Base-by-base conservation (phyloP, 2,888 invertebrate species). In the Xylota segnis region DNA sequence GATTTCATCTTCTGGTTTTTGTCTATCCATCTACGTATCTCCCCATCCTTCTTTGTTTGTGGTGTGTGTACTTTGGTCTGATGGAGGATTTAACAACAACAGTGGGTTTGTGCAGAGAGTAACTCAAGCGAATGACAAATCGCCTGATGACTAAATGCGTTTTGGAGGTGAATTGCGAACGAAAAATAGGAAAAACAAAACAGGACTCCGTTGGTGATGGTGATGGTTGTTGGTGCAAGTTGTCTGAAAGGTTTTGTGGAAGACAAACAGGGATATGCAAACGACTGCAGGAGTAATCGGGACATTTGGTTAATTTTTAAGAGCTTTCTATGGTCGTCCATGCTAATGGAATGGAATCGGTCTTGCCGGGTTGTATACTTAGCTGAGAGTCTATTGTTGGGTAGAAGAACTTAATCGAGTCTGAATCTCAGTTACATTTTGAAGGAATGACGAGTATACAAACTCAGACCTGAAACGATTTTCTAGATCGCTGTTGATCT, bases 91-190 rank as follows among this genome's bases (percentile, higher is more conserved):
- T 14, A 59, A 29, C 68, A 59, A 29, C 68, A 27, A 77, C 68
- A 59, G 59, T 68, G 59, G 58, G 29, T 0, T 58, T 23, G n/a
- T 34, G 47, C 61, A 27, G 9, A 27, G 9, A 65, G 54, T 37
- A 63, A 78, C 29, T 78, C 47, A 61, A 61, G 77, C 70, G 61
- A 34, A 61, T 40, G 18, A 65, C 58, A 78, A 78, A 56, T 40
- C 45, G 56, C 23, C 71, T 65, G 16, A n/a, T 50, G 65, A 65
- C 14, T 40, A 32, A 79, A 58, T 72, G 65, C 65, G 65, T 72
- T 79, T 71, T 37, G 40, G 66, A 50, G 37, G 27, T 66, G 45
- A 47, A 34, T 23, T 23, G 4, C 12, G 18, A 4, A 18, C 23
- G 12, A 10, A 50, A 7, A 16, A 18, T 9, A 7, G 23, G 3